A percentile compares a stretch with the other conserved stretches of the same genome.
Evolutionary conservation across 2,888 invertebrate genomes (phyloP).

Genomic region (Microplitis manilae): DNA sequence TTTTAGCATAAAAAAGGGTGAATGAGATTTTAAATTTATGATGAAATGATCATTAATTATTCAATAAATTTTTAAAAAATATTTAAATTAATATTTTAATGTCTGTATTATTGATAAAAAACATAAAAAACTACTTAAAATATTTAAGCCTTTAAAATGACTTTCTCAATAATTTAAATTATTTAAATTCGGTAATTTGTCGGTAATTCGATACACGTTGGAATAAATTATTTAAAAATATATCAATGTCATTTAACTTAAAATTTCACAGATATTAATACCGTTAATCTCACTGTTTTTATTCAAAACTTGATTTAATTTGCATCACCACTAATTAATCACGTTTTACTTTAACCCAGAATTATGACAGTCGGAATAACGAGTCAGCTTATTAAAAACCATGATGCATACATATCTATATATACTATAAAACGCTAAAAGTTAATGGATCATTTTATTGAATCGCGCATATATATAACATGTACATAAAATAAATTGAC

Average conservation of each 20-base stretch:
- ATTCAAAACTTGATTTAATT: background rate
- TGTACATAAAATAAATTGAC: background rate
- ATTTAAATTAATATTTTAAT: no score
- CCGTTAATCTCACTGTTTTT: background rate
- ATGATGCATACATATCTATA: background rate
- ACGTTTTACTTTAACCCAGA: background rate
- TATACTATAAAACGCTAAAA: background rate
- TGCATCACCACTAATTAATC: background rate
- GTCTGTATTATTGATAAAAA: no score
- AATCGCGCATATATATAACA: background rate
- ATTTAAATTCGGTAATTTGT: slow-evolving; percentile 13
- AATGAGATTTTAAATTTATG: background rate
- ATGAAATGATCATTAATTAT: background rate
- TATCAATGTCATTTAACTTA: background rate
- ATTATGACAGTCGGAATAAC: background rate
- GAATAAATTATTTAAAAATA: slow-evolving; percentile 14
- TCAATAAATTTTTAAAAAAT: background rate
- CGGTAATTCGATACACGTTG: background rate
- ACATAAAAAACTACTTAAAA: no score
- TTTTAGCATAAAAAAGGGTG: slow-evolving; percentile 3
- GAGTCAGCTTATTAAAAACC: background rate
- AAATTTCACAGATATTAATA: background rate
- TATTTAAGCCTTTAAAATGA: background rate
- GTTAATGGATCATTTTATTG: background rate
- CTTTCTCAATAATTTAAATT: background rate